Evolutionary conservation across 2,113 vertebrate species (phyloP), one percentile per base, ranked within the genome.

Genomic region (Perccottus glenii): DNA sequence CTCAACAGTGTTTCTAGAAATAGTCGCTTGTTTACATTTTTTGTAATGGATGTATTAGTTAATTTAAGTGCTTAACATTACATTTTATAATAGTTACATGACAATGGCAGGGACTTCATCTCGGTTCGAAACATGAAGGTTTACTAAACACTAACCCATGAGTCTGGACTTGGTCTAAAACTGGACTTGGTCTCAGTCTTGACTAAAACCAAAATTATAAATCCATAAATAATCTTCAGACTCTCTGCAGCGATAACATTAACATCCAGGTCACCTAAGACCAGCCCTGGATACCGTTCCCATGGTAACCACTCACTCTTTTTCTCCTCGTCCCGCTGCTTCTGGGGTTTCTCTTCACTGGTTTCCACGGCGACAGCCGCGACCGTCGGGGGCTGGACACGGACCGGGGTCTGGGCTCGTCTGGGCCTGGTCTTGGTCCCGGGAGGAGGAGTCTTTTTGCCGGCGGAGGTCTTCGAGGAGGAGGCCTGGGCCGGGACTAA

Each of bases 381-480:
- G 6, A 94, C 91, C 0, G 75, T 60, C 43, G 77, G 85, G 5
- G 85, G 65, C 75, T 90, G 90, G 0, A 82, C 87, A 27, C 91
- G 92, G 0, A 47, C 85, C 0, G 87, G 89, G 3, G 90, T 86
- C 70, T 92, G 89, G 60, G 92, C 91, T 72, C 94, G 93, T 84
- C 94, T 94, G 19, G 93, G 92, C 42, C 92, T 88, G 50, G 83
- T 86, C 77, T 94, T 96, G 81, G 93, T 90, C 19, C 93, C 73
- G 60, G 92, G 27, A 82, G 93, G 43, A 77, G 94, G 79, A 11
- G 53, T 68, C 92, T 92, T 87, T 88, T 93, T 93, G 15, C 85
- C 85, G 1, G 88, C 70, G 14, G 93, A 88, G 4, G 92, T 88
- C 0, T 91, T 93, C 67, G 93, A 91, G 40, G 93, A 87, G 3